Conservation (phyloP, 2,113 vertebrate species). For the Arizona elegans region DNA sequence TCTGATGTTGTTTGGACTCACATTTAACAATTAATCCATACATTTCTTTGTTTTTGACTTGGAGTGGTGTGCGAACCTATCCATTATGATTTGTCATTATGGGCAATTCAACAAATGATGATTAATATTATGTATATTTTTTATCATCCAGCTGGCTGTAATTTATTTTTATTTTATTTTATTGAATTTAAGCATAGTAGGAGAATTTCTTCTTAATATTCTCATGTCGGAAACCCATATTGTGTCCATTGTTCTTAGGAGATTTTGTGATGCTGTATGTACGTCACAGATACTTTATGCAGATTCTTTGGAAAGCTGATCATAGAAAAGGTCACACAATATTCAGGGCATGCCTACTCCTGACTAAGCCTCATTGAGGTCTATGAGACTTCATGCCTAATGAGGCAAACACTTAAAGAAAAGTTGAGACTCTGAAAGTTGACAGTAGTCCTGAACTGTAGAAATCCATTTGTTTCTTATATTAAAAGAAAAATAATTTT, state of each 20-base stretch:
- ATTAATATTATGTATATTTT: background rate
- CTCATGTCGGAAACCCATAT: background rate
- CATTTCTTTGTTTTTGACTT: background rate
- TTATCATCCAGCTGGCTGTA: background rate
- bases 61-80: background rate
- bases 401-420: background rate
- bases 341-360: background rate
- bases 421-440: background rate
- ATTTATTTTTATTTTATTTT: no score
- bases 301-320: background rate
- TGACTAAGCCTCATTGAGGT: background rate
- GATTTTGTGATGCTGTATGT: background rate
- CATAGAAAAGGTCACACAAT: constrained; percentile 1
- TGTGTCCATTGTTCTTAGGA: rapidly evolving
- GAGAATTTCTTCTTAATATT: background rate
- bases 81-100: background rate
- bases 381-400: background rate
- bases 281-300: background rate
- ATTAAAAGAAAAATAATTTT: constrained; percentile 10
- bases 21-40: background rate
- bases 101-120: background rate
- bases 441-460: background rate
- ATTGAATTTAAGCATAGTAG: background rate
- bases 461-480: constrained; percentile 16
- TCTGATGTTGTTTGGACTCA: background rate